Conservation (phyloP, 2,888 invertebrate species). For the Archips crataeganus region DNA sequence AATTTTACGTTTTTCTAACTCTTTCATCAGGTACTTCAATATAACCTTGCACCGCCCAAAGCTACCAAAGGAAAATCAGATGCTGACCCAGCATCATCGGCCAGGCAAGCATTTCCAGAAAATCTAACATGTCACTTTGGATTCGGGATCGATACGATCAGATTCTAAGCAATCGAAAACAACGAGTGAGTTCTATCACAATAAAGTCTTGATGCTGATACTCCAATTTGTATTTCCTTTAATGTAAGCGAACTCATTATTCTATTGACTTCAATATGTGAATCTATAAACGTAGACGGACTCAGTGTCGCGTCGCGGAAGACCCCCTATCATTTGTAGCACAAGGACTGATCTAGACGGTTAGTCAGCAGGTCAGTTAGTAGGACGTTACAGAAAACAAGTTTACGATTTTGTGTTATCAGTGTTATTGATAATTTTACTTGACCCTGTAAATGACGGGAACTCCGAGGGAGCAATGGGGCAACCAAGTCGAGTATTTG, state of each 20-base stretch:
- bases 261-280: constrained; percentile 46
- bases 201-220: constrained; percentile 20
- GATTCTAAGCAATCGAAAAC: constrained; percentile 38
- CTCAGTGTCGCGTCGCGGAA: constrained; percentile 32
- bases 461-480: constrained; percentile 88
- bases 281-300: constrained; percentile 18
- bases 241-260: constrained; percentile 42
- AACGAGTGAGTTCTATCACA: constrained; percentile 4
- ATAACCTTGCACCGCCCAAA: constrained; percentile 61
- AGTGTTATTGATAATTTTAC: constrained; percentile 50
- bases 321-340: constrained; percentile 37
- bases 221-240: constrained; percentile 36
- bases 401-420: constrained; percentile 16
- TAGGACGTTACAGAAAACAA: constrained; percentile 3
- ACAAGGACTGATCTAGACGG: constrained; percentile 9
- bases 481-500: constrained; percentile 91
- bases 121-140: constrained; percentile 81
- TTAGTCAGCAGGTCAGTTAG: too few relatives aligned
- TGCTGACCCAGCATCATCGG: constrained; percentile 53
- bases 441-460: constrained; percentile 62
- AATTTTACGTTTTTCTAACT: constrained; percentile 30
- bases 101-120: constrained; percentile 70
- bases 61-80: constrained; percentile 64
- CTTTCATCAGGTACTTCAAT: constrained; percentile 65
- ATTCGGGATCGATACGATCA: constrained; percentile 73